These are phyloP conservation scores for Endotricha flammealis DNA, from an alignment of 2,888 invertebrate species.

Conservation along the genomic window DNA sequence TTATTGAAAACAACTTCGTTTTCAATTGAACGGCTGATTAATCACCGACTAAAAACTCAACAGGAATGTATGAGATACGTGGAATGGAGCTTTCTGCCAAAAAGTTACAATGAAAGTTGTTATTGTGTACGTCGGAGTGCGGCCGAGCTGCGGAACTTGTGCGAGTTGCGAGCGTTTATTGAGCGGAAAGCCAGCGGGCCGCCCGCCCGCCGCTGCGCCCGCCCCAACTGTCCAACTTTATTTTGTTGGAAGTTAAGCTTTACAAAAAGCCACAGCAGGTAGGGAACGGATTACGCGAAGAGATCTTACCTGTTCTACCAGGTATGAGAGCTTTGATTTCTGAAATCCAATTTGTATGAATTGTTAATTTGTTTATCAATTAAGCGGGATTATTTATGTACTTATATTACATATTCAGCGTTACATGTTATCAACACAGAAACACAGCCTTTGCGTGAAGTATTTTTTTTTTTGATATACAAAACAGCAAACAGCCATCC, in stretches of 20 bases:
- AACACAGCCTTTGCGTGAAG: too few species aligned
- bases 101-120: constrained; percentile 44
- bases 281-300: constrained; percentile 19
- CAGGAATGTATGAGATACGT: constrained; percentile 25
- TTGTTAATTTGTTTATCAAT: too few species aligned
- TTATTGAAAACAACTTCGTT: constrained; percentile 3
- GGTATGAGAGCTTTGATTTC: background rate
- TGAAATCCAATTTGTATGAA: too few species aligned
- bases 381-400: too few species aligned
- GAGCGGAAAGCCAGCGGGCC: constrained; percentile 40
- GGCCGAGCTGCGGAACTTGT: constrained; percentile 29
- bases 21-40: constrained; percentile 2
- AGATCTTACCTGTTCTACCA: background rate
- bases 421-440: too few species aligned
- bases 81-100: constrained; percentile 34
- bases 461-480: too few species aligned
- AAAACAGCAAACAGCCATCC: too few species aligned
- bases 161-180: constrained; percentile 41
- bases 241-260: constrained; percentile 31
- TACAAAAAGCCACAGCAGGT: constrained; percentile 32
- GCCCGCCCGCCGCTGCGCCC: constrained; percentile 23
- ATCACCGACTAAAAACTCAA: constrained; percentile 17
- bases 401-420: too few species aligned
- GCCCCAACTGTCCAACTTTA: constrained; percentile 38
- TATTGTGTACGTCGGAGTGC: constrained; percentile 31